Conservation (phyloP, 2,888 invertebrate species). For the Ectemnius continuus region DNA sequence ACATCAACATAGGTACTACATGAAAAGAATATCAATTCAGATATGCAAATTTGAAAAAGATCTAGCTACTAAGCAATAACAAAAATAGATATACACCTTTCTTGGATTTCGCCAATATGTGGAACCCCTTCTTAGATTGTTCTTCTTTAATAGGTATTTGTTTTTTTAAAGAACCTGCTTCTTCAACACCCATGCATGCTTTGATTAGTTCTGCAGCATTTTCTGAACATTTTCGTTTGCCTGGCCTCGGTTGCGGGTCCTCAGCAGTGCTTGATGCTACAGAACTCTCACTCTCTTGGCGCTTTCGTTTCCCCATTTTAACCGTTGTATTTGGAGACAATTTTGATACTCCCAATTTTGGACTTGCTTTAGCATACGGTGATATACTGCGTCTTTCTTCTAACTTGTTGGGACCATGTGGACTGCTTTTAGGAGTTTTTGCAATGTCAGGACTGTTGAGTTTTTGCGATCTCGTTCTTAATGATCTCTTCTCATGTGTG, state of each 20-base stretch:
- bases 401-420: conserved; percentile 70
- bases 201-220: conserved; percentile 82
- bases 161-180: conserved; percentile 76
- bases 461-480: conserved; percentile 75
- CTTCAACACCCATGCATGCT: conserved; percentile 80
- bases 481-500: conserved; percentile 79
- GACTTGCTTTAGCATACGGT: conserved; percentile 77
- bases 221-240: conserved; percentile 82
- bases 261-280: conserved; percentile 83
- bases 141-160: conserved; percentile 76
- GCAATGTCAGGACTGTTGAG: conserved; percentile 75
- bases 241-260: conserved; percentile 78
- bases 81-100: conserved; percentile 71
- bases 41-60: conserved; percentile 34
- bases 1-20: conserved; percentile 27
- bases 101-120: conserved; percentile 74
- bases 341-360: conserved; percentile 70
- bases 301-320: conserved; percentile 83
- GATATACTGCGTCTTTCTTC: conserved; percentile 76
- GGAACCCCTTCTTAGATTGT: conserved; percentile 75
- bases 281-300: conserved; percentile 89
- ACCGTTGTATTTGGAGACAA: conserved; percentile 68
- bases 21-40: conserved; percentile 6
- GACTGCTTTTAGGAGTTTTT: conserved; percentile 74
- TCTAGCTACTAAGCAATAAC: conserved; percentile 25